A percentile compares a stretch with the other conserved stretches of the same genome.
phyloP scores from a whole-genome alignment of 2,888 invertebrate species.

The Caenorhabditis zanzibari region DNA sequence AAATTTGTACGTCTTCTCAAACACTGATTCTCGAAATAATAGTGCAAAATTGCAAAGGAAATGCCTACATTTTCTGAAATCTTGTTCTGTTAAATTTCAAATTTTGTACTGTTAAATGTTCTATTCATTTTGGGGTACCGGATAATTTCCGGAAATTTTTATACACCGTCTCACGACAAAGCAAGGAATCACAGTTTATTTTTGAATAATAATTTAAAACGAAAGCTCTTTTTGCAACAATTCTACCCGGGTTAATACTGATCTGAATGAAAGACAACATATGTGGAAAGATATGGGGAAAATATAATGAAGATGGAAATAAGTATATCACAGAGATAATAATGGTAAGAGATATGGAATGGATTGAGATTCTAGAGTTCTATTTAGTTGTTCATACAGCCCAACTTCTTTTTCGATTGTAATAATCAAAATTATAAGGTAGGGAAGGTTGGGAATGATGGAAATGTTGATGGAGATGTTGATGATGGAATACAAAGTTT shows the following conservation, averaged over 20 bases:
- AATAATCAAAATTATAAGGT: slow-evolving; percentile 52
- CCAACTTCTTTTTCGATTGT: slow-evolving; percentile 64
- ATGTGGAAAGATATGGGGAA: slow-evolving; percentile 27
- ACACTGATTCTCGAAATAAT: too few species aligned
- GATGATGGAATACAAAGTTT: slow-evolving; percentile 42
- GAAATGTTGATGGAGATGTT: slow-evolving; percentile 37
- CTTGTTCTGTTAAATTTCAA: too few species aligned
- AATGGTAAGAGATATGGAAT: slow-evolving; percentile 10
- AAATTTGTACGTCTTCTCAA: too few species aligned
- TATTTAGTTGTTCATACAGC: slow-evolving; percentile 57
- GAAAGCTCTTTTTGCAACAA: slow-evolving; percentile 35
- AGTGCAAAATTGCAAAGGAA: too few species aligned
- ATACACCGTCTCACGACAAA: background rate
- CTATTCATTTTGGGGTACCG: too few species aligned
- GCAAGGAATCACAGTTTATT: background rate
- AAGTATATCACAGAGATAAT: slow-evolving; percentile 28
- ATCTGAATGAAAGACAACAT: slow-evolving; percentile 50
- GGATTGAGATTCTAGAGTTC: slow-evolving; percentile 48
- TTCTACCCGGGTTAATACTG: slow-evolving; percentile 63
- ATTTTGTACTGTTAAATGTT: too few species aligned
- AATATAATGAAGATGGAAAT: background rate
- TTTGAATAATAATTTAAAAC: background rate
- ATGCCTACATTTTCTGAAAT: too few species aligned
- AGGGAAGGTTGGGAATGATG: slow-evolving; percentile 35
- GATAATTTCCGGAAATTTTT: too few species aligned